Conservation (phyloP, 2,113 vertebrate species). For the Pteronura brasiliensis region DNA sequence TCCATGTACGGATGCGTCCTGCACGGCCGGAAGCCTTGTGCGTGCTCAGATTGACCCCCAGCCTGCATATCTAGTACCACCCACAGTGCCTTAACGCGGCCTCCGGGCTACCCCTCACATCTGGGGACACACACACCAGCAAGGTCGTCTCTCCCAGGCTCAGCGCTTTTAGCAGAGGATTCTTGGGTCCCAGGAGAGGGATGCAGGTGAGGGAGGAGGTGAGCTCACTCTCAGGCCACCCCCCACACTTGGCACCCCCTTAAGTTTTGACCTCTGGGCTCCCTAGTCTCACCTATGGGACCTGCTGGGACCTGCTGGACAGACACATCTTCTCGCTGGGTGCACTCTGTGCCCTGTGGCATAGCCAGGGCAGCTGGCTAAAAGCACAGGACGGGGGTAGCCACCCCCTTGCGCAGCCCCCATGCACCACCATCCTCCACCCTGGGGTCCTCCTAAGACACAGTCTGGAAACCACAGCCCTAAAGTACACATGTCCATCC, state of each 20-base stretch:
- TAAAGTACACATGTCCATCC: neutral
- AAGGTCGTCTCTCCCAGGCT: neutral
- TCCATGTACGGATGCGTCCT: fast-evolving
- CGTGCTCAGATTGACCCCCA: neutral
- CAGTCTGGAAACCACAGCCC: neutral
- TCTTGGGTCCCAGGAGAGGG: neutral
- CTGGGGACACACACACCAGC: neutral
- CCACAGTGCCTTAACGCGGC: neutral
- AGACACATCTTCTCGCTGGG: neutral
- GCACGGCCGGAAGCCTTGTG: neutral
- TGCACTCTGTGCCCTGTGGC: fast-evolving
- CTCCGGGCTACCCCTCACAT: neutral
- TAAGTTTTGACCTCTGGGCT: neutral
- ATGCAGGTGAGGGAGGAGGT: neutral
- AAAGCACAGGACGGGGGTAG: neutral
- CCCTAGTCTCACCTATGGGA: no score
- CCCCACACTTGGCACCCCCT: neutral
- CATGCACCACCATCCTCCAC: neutral
- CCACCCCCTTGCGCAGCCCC: neutral
- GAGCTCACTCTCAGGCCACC: neutral
- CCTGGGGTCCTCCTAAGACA: neutral
- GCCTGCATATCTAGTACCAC: neutral
- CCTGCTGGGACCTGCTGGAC: no score
- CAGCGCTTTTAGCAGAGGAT: neutral
- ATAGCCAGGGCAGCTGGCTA: neutral